Evolutionary conservation across 35 echinoderm and acorn worm genomes (phyloP).

Genomic region (Heliocidaris erythrogramma): DNA sequence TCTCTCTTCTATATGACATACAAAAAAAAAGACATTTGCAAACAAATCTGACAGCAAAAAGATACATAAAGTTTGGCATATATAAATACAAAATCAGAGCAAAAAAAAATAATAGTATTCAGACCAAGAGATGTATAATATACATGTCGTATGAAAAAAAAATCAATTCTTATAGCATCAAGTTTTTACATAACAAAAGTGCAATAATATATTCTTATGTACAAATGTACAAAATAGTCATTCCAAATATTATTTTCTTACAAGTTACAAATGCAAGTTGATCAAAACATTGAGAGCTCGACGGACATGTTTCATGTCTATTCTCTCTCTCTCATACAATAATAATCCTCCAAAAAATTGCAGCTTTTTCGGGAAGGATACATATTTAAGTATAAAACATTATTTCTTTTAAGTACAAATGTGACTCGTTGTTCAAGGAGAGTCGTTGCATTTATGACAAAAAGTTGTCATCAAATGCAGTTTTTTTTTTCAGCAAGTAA

Average conservation of each 20-base stretch:
- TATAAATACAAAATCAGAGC: slow-evolving; percentile 8
- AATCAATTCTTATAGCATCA: slow-evolving; percentile 18
- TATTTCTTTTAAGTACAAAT: slow-evolving; percentile 3
- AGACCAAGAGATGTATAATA: slow-evolving; percentile 23
- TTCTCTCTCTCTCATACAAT: not conserved
- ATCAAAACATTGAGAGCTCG: not conserved
- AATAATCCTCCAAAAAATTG: not conserved
- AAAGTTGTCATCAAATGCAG: not conserved
- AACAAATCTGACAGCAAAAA: not conserved
- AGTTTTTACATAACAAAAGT: slow-evolving; percentile 41
- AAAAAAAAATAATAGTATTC: not conserved
- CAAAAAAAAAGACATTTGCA: not conserved
- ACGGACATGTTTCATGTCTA: not conserved
- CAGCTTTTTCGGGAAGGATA: slow-evolving; percentile 1
- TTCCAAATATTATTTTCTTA: slow-evolving; percentile 27
- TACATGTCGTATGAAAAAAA: not conserved
- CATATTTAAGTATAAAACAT: slow-evolving; percentile 14
- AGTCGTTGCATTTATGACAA: not conserved
- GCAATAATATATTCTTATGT: slow-evolving; percentile 47
- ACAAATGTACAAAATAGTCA: slow-evolving; percentile 42
- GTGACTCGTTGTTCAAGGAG: not conserved
- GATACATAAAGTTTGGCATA: slow-evolving; percentile 4
- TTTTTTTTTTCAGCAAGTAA: not conserved
- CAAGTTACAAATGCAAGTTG: slow-evolving; percentile 26
- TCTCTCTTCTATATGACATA: not conserved